Conservation (phyloP, 1,140 invertebrate genomes). For the Cephus cinctus region DNA sequence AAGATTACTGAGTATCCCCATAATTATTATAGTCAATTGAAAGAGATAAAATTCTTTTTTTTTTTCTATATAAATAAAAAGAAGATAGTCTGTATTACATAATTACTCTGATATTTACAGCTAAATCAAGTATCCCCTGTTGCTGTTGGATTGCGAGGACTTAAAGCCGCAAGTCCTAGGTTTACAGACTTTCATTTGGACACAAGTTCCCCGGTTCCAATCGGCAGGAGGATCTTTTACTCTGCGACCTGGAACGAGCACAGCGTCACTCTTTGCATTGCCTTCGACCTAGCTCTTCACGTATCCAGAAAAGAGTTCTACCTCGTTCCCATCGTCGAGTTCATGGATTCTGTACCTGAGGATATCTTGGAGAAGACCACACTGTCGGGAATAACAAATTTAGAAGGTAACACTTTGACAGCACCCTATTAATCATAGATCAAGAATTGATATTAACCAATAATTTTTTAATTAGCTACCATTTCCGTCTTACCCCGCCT, state of each 20-base stretch:
- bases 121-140: constrained; percentile 68
- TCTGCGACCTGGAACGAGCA: constrained; percentile 69
- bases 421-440: background rate
- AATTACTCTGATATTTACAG: too few species aligned
- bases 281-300: constrained; percentile 60
- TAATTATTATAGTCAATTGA: too few species aligned
- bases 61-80: too few species aligned
- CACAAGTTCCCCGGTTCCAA: constrained; percentile 56
- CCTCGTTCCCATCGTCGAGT: constrained; percentile 73
- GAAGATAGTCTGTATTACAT: too few species aligned
- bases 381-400: constrained; percentile 56
- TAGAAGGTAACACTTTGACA: constrained; percentile 60
- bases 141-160: constrained; percentile 63
- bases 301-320: constrained; percentile 56
- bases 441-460: constrained; percentile 4
- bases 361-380: constrained; percentile 58
- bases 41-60: too few species aligned
- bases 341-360: constrained; percentile 71
- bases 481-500: constrained; percentile 70
- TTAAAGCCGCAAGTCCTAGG: constrained; percentile 71
- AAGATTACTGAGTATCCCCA: too few species aligned
- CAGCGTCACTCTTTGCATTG: constrained; percentile 71
- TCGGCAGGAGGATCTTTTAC: constrained; percentile 71
- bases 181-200: constrained; percentile 69
- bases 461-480: constrained; percentile 61